These are phyloP conservation scores for Takifugu rubripes DNA, from an alignment of 2,797 vertebrate genomes.

Conservation along the genomic window DNA sequence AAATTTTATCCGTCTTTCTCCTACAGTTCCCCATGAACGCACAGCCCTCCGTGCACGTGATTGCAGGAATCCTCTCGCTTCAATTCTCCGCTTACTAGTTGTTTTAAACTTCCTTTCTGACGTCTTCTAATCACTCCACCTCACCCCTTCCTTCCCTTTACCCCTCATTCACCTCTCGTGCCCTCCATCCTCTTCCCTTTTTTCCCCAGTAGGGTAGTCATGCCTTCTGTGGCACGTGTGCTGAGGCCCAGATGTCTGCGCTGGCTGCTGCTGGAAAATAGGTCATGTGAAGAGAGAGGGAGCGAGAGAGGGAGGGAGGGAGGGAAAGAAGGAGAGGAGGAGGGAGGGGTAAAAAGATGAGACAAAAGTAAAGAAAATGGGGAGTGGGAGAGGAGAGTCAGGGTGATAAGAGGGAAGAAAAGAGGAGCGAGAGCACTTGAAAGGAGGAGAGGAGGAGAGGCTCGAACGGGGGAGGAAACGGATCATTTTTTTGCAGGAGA, in stretches of 20 bases:
- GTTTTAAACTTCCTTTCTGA: conserved; percentile 1
- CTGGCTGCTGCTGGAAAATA: conserved; percentile 58
- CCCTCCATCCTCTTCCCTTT: background rate
- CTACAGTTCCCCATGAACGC: background rate
- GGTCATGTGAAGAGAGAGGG: conserved; percentile 49
- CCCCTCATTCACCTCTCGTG: conserved; percentile 25
- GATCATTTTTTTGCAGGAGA: background rate
- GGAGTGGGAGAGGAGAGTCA: background rate
- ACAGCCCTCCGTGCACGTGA: conserved; percentile 16
- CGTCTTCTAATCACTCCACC: conserved; percentile 4
- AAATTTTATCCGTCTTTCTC: conserved; percentile 14
- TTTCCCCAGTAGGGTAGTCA: conserved; percentile 42
- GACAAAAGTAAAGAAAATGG: conserved; percentile 16
- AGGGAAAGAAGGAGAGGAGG: background rate
- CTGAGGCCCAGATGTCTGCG: conserved; percentile 63
- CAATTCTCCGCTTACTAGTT: conserved; percentile 11
- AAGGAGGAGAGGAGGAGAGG: too few species aligned
- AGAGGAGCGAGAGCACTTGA: background rate
- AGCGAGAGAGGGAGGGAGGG: conserved; percentile 6
- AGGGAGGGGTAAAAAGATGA: background rate
- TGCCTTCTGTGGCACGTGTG: conserved; percentile 60
- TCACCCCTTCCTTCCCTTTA: conserved; percentile 17
- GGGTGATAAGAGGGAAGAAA: background rate
- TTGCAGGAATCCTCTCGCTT: background rate
- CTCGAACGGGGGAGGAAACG: background rate